These are phyloP conservation scores for Balanococcus diminutus DNA, from an alignment of 2,888 invertebrate genomes.

Conservation along the genomic window DNA sequence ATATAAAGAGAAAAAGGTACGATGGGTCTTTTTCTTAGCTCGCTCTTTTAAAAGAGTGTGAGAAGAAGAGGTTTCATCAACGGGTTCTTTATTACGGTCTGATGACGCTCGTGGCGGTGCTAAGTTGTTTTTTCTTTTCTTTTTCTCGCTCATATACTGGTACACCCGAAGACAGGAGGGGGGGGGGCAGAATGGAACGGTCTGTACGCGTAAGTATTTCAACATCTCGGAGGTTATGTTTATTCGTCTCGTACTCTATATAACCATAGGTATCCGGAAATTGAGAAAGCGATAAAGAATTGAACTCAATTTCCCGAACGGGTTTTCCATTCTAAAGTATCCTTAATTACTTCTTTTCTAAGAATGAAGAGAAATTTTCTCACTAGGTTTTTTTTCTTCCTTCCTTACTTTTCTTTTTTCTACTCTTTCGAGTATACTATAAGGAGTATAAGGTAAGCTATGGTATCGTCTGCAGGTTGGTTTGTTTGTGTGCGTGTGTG, in stretches of 20 bases:
- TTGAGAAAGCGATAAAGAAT: conserved; percentile 18
- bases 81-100: background rate
- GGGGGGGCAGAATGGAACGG: background rate
- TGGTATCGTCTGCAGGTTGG: background rate
- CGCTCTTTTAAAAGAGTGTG: background rate
- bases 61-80: background rate
- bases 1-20: background rate
- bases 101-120: background rate
- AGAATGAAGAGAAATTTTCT: background rate
- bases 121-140: background rate
- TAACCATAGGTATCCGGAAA: conserved; percentile 11
- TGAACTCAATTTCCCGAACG: conserved; percentile 15
- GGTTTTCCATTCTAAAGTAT: background rate
- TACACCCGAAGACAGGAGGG: background rate
- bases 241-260: background rate
- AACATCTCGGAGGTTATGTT: background rate
- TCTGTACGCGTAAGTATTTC: background rate
- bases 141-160: background rate
- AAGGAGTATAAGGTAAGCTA: too few species aligned
- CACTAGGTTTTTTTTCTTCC: background rate
- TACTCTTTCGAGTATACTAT: background rate
- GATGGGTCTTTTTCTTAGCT: background rate
- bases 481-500: background rate
- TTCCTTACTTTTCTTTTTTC: background rate
- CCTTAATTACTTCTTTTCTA: conserved; percentile 20